Evolutionary conservation across 2,888 invertebrate genomes (phyloP).

Genomic region (Apeira syringaria): DNA sequence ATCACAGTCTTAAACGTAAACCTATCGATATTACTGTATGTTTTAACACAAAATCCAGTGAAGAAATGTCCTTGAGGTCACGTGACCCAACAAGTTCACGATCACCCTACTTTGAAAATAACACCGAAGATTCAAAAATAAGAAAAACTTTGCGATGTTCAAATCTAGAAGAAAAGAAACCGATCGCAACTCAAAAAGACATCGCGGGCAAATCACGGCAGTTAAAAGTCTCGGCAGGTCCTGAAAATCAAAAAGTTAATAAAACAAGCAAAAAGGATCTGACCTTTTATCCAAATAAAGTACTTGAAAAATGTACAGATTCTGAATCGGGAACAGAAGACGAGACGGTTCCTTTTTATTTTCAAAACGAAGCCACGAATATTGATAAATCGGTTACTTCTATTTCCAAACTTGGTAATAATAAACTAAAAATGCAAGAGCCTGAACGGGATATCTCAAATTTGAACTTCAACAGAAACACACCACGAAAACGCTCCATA

Average conservation of each 20-base stretch:
- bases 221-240: slow-evolving; percentile 1
- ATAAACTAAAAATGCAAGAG: background rate
- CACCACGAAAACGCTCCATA: background rate
- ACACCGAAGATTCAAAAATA: background rate
- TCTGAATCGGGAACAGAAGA: background rate
- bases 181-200: slow-evolving; percentile 5
- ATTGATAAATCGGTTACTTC: background rate
- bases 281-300: background rate
- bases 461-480: no score
- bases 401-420: background rate
- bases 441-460: no score
- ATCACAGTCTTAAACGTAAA: background rate
- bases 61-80: background rate
- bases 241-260: background rate
- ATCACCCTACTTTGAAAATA: background rate
- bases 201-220: no score
- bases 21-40: background rate
- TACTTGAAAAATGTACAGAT: background rate
- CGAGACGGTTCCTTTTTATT: background rate
- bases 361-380: background rate
- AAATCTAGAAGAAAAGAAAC: background rate
- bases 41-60: background rate
- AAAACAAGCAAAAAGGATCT: slow-evolving; percentile 4
- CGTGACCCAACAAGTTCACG: background rate
- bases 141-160: background rate